These are phyloP conservation scores for Sandelia bainsii DNA, from an alignment of 2,797 vertebrate species.

Conservation along the genomic window DNA sequence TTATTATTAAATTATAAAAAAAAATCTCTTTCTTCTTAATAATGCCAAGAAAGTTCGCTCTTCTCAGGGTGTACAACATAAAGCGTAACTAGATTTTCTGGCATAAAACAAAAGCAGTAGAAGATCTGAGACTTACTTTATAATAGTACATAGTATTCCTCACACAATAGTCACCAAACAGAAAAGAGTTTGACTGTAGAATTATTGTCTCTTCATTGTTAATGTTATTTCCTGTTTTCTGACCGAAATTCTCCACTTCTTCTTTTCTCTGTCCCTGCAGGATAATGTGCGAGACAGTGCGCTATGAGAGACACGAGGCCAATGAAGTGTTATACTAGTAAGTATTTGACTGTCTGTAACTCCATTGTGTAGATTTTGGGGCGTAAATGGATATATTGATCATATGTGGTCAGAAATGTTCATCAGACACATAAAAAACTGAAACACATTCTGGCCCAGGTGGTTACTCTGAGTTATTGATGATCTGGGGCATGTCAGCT, in stretches of 20 bases:
- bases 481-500: neutral
- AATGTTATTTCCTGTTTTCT: slow-evolving; percentile 25
- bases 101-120: too few relatives aligned
- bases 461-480: slow-evolving; percentile 36
- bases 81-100: too few relatives aligned
- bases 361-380: neutral
- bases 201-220: too few relatives aligned
- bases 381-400: slow-evolving; percentile 16
- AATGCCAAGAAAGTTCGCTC: too few relatives aligned
- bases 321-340: slow-evolving; percentile 99
- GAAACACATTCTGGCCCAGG: neutral
- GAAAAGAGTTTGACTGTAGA: too few relatives aligned
- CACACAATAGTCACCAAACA: too few relatives aligned
- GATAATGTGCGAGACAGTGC: slow-evolving; percentile 98
- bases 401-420: slow-evolving; percentile 3
- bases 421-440: too few relatives aligned
- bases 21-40: too few relatives aligned
- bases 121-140: too few relatives aligned
- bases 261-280: slow-evolving; percentile 78
- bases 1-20: too few relatives aligned
- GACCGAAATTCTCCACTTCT: neutral
- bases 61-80: too few relatives aligned
- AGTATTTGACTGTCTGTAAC: slow-evolving; percentile 75
- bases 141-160: too few relatives aligned
- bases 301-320: slow-evolving; percentile 97